Evolutionary conservation across 2,113 vertebrate species (phyloP), one percentile per base, ranked within the genome.

Genomic region (zebrafish (Danio rerio)): DNA sequence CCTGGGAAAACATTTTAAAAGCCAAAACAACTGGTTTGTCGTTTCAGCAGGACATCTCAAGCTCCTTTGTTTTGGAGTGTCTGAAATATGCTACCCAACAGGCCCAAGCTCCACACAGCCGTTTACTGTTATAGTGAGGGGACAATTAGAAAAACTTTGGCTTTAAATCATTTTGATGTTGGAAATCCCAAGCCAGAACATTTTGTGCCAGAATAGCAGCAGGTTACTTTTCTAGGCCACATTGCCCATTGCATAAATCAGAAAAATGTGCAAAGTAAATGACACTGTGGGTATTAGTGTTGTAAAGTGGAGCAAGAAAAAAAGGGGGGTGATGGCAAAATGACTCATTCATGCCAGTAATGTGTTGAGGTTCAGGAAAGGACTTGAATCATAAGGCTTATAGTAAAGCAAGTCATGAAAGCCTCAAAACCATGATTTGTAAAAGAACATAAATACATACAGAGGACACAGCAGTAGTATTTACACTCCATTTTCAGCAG

Each of bases 231-330:
- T 81, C 53, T 73, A 80, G 68, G 49, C 79, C 61, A 83, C 66
- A 78, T 68, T 52, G 86, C 81, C 81, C 70, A 68, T 69, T 62
- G 62, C 73, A 82, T 84, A 86, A 80, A 83, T 72, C 43, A 77
- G 78, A 82, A 78, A 73, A 71, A 88, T 83, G 61, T 82, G 81
- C 61, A 78, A 61, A 70, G 69, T 81, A 80, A 83, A 72, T 68
- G 11, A 74, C 62, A 61, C 65, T 87, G 83, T 86, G 83, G 58
- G 45, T 63, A 62, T 90, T 89, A 90, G 88, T 89, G 84, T 89
- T 84, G 78, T 20, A 43, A 84, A 81, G 81, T 16, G 43, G 8
- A 50, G 62, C 86, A 8, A 13, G 20, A 53, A 72, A 78, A 82
- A 18, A 5, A 59, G 18, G 40, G 31, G 49, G 53, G 4, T 9